Conservation (phyloP, 35 echinoderm and acorn worm genomes). For the Ophiothrix spiculata region DNA sequence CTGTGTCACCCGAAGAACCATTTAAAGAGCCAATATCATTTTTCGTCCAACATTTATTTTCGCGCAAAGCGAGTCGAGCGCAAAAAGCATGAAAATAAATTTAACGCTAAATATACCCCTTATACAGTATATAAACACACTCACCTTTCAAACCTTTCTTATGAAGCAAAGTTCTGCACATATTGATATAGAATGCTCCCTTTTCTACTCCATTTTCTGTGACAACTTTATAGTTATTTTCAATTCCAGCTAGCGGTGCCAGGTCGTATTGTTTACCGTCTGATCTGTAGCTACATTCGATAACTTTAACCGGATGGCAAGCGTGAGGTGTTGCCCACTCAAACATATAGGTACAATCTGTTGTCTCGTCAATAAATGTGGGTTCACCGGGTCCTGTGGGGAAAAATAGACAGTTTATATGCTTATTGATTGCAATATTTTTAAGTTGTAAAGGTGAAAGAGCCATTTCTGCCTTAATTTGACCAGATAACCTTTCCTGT, state of each 20-base stretch:
- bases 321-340: conserved; percentile 87
- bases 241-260: conserved; percentile 40
- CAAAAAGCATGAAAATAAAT: no score
- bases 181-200: conserved; percentile 69
- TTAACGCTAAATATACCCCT: no score
- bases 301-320: conserved; percentile 78
- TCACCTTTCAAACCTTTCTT: conserved; percentile 31
- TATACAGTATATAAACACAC: no score
- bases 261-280: conserved; percentile 67
- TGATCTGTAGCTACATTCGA: conserved; percentile 84
- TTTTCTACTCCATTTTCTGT: neutral
- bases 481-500: no score
- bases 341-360: conserved; percentile 87
- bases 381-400: conserved; percentile 58
- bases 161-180: conserved; percentile 71
- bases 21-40: no score
- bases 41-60: no score
- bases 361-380: conserved; percentile 72
- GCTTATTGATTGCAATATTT: no score
- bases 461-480: no score
- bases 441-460: no score
- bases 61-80: no score
- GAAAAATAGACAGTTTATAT: neutral
- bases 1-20: no score
- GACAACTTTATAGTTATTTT: conserved; percentile 75